Conservation (phyloP, 2,797 vertebrate genomes). For the Octomys mimax region DNA sequence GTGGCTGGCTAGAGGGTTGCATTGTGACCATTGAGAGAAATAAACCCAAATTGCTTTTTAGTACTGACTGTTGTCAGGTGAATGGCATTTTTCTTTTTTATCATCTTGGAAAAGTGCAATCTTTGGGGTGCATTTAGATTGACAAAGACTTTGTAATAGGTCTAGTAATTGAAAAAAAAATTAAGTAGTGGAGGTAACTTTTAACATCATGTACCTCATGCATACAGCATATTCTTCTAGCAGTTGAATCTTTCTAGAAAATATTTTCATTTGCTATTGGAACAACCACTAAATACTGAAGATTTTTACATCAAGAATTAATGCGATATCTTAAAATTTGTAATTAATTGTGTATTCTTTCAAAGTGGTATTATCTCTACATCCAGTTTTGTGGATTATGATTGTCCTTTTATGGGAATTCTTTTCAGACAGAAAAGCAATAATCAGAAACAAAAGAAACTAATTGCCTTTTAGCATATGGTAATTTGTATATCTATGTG, state of each 20-base stretch:
- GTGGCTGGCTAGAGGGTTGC: background rate
- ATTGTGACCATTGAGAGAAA: background rate
- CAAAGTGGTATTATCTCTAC: background rate
- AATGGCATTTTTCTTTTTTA: background rate
- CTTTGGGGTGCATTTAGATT: background rate
- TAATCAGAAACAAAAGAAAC: constrained; percentile 12
- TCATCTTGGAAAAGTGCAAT: background rate
- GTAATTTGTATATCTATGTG: background rate
- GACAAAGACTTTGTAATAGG: background rate
- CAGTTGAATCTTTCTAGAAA: background rate
- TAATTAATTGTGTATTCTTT: background rate
- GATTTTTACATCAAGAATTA: constrained; percentile 5
- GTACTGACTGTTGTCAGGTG: background rate
- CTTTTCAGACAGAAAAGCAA: constrained; percentile 38
- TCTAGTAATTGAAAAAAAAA: background rate
- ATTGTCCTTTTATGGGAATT: constrained; percentile 24
- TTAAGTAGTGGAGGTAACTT: background rate
- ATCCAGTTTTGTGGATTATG: background rate
- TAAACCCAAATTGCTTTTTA: background rate
- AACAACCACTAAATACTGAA: background rate
- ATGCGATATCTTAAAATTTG: background rate
- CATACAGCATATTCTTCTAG: background rate
- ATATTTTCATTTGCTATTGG: constrained; percentile 33
- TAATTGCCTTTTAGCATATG: background rate
- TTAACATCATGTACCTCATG: background rate